Evolutionary conservation across 2,797 vertebrate species (phyloP), one percentile per base, ranked within the genome.

Genomic region (Chiloscyllium punctatum): DNA sequence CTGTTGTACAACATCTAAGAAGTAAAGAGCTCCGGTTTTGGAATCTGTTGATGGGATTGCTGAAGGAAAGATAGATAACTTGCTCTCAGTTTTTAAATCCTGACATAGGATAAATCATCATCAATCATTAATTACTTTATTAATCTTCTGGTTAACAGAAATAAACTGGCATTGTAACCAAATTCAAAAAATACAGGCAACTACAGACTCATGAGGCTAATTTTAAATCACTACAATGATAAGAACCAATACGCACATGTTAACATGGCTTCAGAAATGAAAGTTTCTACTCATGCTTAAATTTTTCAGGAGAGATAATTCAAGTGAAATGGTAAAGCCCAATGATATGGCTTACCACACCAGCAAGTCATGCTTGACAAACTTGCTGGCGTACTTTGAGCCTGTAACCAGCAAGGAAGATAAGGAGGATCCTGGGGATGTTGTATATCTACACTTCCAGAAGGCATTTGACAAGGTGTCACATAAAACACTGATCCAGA

Each of bases 1-100:
- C 96, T 99, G 99, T 96, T 99, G 99, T 96, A 99, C 99, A 96
- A 99, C 99, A 96, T 99, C 99, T 97, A 99, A 97, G 97, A 99
- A 99, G 97, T 99, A 99, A 96, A 99, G 98, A 97, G 99, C 99
- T 98, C 99, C 98, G 0, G 98, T 99, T 98, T 98, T 99, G 96
- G 99, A 98, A 97, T 99, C 99, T 96, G 99, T 97, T 96, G 99
- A 99, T 95, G 99, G 99, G 97, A 99, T 99, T 92, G 99, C 99
- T 99, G 30, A 92, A 90, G 53, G 66, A 33, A 71, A 94, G 42
- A 95, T 68, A 96, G 48, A 84, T 7, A 48, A 95, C 3, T 25
- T 66, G 13, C 62, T 90, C 27, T 90, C n/a, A 69, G n/a, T 15
- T 95, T 95, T 79, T 33, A 84, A 42, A n/a, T 53, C 23, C 25